Conservation (phyloP, 2,113 vertebrate genomes). For the Octodon degus region DNA sequence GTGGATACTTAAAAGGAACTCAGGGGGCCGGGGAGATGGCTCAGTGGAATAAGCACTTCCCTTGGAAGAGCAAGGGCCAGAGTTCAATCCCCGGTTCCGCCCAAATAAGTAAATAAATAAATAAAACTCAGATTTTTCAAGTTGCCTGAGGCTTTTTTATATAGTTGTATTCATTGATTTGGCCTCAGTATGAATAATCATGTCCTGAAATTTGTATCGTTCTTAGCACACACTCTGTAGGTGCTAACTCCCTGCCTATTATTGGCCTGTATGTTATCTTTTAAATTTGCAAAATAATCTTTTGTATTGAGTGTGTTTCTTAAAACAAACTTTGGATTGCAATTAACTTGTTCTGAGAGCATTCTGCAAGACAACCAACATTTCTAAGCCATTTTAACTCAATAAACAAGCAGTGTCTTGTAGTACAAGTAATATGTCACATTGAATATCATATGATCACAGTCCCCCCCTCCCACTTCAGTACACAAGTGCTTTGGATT, state of each 20-base stretch:
- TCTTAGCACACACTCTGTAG: not conserved
- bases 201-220: not conserved
- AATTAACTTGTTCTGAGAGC: not conserved
- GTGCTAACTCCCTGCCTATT: not conserved
- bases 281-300: constrained; percentile 26
- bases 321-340: not conserved
- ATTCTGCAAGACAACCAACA: not conserved
- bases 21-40: not conserved
- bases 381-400: not conserved
- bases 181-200: not conserved
- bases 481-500: not conserved
- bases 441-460: not conserved
- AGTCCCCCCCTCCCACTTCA: not conserved
- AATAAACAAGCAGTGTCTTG: not conserved
- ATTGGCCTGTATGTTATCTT: not conserved
- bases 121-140: not conserved
- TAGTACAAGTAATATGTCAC: not conserved
- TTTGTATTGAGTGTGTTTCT: constrained; percentile 16
- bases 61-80: no score
- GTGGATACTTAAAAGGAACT: not conserved
- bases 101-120: no score
- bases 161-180: constrained; percentile 15
- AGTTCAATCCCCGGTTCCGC: no score
- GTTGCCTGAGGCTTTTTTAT: not conserved
- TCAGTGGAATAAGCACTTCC: no score